Evolutionary conservation across 2,113 vertebrate species (phyloP).

Genomic region (Myotis davidii): DNA sequence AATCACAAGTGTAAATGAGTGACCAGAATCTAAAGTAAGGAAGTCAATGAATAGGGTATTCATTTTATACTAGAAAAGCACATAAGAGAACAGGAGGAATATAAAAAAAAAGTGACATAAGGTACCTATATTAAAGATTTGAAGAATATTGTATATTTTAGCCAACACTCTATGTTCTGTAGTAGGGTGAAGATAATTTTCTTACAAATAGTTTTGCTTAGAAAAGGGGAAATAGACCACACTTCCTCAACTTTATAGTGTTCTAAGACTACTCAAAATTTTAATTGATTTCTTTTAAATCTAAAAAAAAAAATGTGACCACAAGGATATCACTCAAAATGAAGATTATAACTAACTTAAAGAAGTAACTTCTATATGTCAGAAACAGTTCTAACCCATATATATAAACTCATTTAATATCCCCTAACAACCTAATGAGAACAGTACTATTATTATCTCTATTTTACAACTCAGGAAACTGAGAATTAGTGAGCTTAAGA

Average conservation of each 20-base stretch:
- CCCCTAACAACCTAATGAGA: neutral
- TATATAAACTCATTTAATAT: neutral
- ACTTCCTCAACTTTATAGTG: neutral
- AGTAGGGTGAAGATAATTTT: neutral
- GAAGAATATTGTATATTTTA: neutral
- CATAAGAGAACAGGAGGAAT: neutral
- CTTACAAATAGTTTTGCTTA: neutral
- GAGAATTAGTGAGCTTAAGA: conserved; percentile 13
- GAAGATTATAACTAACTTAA: neutral
- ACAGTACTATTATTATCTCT: neutral
- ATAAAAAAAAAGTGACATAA: neutral
- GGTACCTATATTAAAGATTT: neutral
- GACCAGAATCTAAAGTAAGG: neutral
- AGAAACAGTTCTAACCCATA: neutral
- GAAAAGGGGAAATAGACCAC: neutral
- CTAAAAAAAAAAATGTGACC: neutral
- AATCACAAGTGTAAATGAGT: neutral
- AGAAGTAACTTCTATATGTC: neutral
- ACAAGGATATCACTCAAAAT: neutral
- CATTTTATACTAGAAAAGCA: neutral
- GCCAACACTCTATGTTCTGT: neutral
- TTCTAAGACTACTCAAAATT: conserved; percentile 3
- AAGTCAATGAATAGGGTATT: neutral
- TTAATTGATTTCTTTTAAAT: conserved; percentile 20
- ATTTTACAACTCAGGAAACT: neutral